These are phyloP conservation scores for Chaenocephalus aceratus DNA, from an alignment of 2,113 vertebrate genomes.

Conservation along the genomic window DNA sequence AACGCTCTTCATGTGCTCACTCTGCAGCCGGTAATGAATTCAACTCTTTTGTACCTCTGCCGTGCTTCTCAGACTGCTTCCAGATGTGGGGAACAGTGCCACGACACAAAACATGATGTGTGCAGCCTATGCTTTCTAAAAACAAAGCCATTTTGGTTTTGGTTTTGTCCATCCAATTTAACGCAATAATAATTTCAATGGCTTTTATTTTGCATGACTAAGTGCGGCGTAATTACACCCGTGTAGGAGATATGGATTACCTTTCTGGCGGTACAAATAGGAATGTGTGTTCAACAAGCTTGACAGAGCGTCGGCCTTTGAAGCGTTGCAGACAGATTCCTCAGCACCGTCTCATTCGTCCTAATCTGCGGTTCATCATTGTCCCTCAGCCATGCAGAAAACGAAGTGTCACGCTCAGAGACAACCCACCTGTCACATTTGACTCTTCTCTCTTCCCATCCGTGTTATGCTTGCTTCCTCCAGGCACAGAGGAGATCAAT, in stretches of 20 bases:
- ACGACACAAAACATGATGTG: slow-evolving; percentile 39
- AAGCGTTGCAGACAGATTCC: slow-evolving; percentile 55
- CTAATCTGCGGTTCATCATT: slow-evolving; percentile 67
- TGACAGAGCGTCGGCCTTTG: slow-evolving; percentile 53
- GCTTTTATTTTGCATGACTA: slow-evolving; percentile 35
- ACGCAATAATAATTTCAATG: slow-evolving; percentile 23
- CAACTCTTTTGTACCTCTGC: slow-evolving; percentile 50
- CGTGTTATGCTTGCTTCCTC: slow-evolving; percentile 19
- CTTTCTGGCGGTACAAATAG: slow-evolving; percentile 15
- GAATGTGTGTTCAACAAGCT: slow-evolving; percentile 50
- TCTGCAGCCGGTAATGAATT: slow-evolving; percentile 59
- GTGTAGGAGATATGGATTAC: slow-evolving; percentile 15
- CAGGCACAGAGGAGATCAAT: slow-evolving; percentile 27
- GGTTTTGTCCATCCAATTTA: slow-evolving; percentile 21
- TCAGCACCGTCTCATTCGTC: slow-evolving; percentile 60
- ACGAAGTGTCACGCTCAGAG: slow-evolving; percentile 66
- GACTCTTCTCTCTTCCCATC: slow-evolving; percentile 23
- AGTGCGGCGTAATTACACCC: slow-evolving; percentile 7
- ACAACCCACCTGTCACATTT: slow-evolving; percentile 64
- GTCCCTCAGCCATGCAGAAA: slow-evolving; percentile 72
- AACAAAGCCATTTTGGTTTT: not conserved
- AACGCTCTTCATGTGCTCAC: slow-evolving; percentile 48
- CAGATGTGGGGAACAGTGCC: slow-evolving; percentile 70
- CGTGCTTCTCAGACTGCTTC: slow-evolving; percentile 58
- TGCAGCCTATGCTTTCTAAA: slow-evolving; percentile 14